A percentile compares a stretch with the other conserved stretches of the same genome.
These are phyloP conservation scores for Mesorhabditis spiculigera DNA, from an alignment of 2,888 invertebrate genomes.

Conservation along the genomic window DNA sequence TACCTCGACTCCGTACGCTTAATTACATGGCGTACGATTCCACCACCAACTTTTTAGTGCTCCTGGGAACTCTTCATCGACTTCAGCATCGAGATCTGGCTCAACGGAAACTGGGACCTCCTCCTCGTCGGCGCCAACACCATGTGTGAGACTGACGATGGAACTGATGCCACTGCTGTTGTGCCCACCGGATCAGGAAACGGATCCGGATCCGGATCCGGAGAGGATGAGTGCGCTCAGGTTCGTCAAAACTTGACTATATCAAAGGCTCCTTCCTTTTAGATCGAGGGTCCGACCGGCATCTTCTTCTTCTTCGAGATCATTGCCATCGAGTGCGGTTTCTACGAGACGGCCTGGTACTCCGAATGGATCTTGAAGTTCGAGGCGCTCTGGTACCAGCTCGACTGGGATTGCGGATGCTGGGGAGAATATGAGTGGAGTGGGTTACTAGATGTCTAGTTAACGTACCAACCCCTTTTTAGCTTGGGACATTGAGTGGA, in stretches of 20 bases:
- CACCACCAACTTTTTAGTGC: too few relatives aligned
- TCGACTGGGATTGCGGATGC: constrained; percentile 5
- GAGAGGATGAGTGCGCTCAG: background rate
- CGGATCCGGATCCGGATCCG: too few relatives aligned
- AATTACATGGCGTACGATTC: too few relatives aligned
- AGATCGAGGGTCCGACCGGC: background rate
- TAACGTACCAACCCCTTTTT: background rate
- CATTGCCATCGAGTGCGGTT: background rate
- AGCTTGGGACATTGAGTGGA: background rate
- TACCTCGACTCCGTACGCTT: too few relatives aligned
- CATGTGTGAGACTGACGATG: background rate
- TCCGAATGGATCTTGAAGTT: background rate
- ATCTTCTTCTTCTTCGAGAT: background rate
- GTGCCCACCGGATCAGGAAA: background rate
- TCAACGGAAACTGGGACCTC: background rate
- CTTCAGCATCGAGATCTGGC: background rate
- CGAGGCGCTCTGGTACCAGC: background rate
- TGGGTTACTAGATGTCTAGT: background rate
- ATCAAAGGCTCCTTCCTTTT: background rate
- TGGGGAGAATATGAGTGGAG: background rate
- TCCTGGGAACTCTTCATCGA: background rate
- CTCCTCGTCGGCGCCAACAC: background rate
- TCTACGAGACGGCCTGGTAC: background rate
- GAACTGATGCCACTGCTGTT: background rate
- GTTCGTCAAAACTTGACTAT: background rate